Conservation (phyloP, 1,140 invertebrate species). For the Portunus trituberculatus region DNA sequence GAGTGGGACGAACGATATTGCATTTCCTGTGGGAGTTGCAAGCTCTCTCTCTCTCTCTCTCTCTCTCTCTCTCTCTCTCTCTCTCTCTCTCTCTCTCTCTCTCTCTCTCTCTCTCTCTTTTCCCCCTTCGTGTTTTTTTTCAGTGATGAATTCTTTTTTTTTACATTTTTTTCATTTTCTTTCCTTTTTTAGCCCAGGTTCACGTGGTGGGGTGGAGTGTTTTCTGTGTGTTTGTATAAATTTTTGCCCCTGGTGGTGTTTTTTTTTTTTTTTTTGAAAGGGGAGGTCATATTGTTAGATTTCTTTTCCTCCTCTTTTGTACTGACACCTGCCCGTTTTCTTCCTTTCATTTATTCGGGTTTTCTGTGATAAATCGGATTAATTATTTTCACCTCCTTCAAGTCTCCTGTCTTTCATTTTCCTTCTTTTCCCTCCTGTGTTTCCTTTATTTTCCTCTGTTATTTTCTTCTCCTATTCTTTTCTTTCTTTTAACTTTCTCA, state of each 20-base stretch:
- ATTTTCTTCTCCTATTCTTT: not conserved
- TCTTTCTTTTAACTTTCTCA: not conserved
- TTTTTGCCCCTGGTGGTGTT: not conserved
- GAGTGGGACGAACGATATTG: not conserved
- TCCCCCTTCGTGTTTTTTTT: not conserved
- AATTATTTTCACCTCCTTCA: no score
- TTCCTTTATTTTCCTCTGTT: not conserved
- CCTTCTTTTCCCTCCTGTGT: not conserved
- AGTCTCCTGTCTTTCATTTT: no score
- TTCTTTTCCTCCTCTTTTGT: no score
- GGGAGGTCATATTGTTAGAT: no score
- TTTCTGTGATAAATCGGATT: no score
- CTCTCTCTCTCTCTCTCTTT: conserved; percentile 37
- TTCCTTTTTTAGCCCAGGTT: not conserved
- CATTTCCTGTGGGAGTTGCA: not conserved
- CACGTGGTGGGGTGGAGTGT: no score
- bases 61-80: conserved; percentile 13
- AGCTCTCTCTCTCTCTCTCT: conserved; percentile 7
- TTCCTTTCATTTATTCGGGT: no score
- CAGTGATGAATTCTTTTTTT: not conserved
- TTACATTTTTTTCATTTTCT: not conserved
- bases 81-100: conserved; percentile 26
- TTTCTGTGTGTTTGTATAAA: no score
- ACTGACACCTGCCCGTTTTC: no score
- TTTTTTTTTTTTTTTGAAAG: no score